Evolutionary conservation across 2,888 invertebrate species (phyloP).

Genomic region (Hemaris fuciformis): DNA sequence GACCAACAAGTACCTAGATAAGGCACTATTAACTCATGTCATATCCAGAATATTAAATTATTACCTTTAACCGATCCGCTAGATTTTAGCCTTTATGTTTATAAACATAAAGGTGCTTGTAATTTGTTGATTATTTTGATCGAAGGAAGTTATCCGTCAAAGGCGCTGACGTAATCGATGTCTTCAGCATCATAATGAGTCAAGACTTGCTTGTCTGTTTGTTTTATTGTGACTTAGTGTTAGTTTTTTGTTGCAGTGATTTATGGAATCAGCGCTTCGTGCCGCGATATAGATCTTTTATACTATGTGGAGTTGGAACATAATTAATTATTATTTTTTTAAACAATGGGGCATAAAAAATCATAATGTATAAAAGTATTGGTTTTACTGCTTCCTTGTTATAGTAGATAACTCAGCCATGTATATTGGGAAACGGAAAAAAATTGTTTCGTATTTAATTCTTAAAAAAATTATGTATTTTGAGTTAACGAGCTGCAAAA

Average conservation of each 20-base stretch:
- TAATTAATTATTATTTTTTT: not conserved
- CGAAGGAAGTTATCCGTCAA: conserved; percentile 61
- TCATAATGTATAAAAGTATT: not conserved
- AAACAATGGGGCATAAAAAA: not conserved
- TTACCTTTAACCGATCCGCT: not conserved
- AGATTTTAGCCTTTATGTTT: not conserved
- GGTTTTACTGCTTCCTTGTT: not conserved
- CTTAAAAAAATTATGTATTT: too few species aligned
- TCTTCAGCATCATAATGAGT: conserved; percentile 56
- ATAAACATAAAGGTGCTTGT: not conserved
- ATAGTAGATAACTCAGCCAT: too few species aligned
- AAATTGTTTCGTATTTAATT: too few species aligned
- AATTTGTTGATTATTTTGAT: not conserved
- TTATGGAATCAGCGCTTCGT: conserved; percentile 1
- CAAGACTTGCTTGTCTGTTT: conserved; percentile 37
- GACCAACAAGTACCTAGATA: conserved; percentile 12
- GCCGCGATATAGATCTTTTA: not conserved
- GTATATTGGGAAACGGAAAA: too few species aligned
- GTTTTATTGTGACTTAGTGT: conserved; percentile 21
- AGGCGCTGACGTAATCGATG: conserved; percentile 50
- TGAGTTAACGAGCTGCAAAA: too few species aligned
- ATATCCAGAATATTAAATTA: conserved; percentile 5
- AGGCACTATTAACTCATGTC: conserved; percentile 7
- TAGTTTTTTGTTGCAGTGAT: conserved; percentile 22
- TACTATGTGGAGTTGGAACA: not conserved